phyloP scores from a whole-genome alignment of 2,888 invertebrate species.

The Thereva unica region DNA sequence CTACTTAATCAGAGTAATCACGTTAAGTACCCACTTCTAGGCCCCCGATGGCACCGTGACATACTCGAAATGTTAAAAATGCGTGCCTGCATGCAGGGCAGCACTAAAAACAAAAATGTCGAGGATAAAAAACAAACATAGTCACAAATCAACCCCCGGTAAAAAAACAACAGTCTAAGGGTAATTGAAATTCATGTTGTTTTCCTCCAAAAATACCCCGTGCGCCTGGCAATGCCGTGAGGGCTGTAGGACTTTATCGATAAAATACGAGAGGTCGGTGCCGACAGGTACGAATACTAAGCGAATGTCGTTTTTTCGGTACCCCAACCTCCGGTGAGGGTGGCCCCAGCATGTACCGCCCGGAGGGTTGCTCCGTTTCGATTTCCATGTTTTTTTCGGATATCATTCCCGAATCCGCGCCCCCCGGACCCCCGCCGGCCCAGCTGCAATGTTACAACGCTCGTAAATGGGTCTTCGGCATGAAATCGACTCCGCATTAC shows the following conservation, averaged over 20 bases:
- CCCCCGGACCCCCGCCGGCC: background rate
- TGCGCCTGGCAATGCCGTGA: constrained; percentile 16
- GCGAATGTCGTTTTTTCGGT: constrained; percentile 25
- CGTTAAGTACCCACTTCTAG: too few species aligned
- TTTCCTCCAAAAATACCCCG: background rate
- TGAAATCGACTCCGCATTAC: constrained; percentile 34
- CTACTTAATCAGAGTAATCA: too few species aligned
- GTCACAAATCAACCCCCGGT: too few species aligned
- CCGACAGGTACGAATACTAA: constrained; percentile 25
- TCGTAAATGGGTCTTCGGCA: constrained; percentile 34
- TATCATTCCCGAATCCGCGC: constrained; percentile 3
- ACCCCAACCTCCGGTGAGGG: background rate
- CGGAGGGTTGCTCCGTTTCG: background rate
- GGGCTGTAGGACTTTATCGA: constrained; percentile 14
- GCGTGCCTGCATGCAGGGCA: too few species aligned
- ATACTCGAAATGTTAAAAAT: too few species aligned
- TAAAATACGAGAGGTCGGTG: constrained; percentile 31
- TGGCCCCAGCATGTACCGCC: background rate
- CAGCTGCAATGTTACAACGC: constrained; percentile 20
- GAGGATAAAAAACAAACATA: too few species aligned
- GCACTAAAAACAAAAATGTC: too few species aligned
- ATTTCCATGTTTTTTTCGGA: constrained; percentile 21
- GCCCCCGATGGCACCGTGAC: too few species aligned
- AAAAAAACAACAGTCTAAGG: too few species aligned
- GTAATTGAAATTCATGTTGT: too few species aligned